Evolutionary conservation across 2,113 vertebrate genomes (phyloP), one percentile per base, ranked within the genome.

Genomic region (Percopsis transmontana): DNA sequence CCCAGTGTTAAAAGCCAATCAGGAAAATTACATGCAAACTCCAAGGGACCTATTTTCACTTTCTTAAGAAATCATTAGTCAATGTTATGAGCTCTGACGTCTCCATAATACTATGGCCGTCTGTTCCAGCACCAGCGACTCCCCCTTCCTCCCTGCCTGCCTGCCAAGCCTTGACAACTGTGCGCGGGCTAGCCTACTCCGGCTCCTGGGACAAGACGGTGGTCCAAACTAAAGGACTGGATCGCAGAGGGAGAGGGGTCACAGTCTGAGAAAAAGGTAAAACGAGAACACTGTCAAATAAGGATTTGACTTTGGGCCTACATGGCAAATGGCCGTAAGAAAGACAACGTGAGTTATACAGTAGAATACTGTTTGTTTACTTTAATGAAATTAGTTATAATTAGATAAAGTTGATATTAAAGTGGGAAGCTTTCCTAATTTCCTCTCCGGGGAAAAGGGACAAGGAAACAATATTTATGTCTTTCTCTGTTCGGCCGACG

Each of bases 1-100:
- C 85, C 87, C 79, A 67, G 87, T 95, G 95, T 98, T 98, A 98
- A 99, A 98, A 97, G 94, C 94, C 95, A 97, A 97, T 99, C 94
- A 97, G 94, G 93, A 90, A 96, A 96, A 98, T 97, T 94, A 95
- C 93, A 94, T 91, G 92, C 95, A 94, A 95, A 94, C 95, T 95
- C 95, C 93, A 87, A 94, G 96, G 91, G 91, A 92, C 88, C 90
- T 87, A 92, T 91, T 91, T 91, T 87, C 91, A 92, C 89, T 91
- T 92, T 91, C 91, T 92, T 91, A 92, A 92, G 80, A 92, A 91
- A 90, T 89, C 91, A 92, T 93, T 93, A 93, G 90, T 93, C 92
- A 93, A 81, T 80, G 85, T 91, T 92, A 87, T 87, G 86, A 88
- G 85, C 85, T 88, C 70, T 81, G 85, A 89, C 72, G 56, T 89